These are phyloP conservation scores for Pteruthius melanotis DNA, from an alignment of 2,113 vertebrate species.

Conservation along the genomic window DNA sequence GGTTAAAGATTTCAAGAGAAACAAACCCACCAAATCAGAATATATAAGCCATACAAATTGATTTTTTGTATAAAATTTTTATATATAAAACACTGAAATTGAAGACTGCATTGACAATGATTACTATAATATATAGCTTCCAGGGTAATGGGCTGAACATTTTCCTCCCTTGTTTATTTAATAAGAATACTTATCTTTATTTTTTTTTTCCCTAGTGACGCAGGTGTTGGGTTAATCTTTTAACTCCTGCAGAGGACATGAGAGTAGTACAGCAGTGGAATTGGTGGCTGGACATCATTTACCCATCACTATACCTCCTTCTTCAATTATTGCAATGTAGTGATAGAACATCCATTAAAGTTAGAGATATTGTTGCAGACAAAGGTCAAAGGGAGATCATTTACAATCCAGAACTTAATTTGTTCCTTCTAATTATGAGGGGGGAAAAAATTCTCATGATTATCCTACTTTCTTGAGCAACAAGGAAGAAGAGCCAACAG, in stretches of 20 bases:
- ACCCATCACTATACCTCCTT: not conserved
- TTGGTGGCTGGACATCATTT: not conserved
- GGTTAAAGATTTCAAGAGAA: not conserved
- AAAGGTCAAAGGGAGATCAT: not conserved
- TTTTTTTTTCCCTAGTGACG: not conserved
- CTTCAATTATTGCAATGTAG: not conserved
- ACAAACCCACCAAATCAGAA: not conserved
- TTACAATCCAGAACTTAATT: not conserved
- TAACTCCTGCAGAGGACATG: not conserved
- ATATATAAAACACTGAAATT: not conserved
- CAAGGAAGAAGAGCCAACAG: not conserved
- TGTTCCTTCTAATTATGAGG: not conserved
- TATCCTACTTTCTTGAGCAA: not conserved
- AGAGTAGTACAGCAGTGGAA: not conserved
- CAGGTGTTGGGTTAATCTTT: conserved; percentile 6
- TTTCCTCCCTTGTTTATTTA: conserved; percentile 14
- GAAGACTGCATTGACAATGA: not conserved
- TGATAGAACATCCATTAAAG: not conserved
- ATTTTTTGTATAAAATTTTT: not conserved
- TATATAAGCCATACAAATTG: not conserved
- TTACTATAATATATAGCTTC: not conserved
- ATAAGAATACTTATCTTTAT: not conserved
- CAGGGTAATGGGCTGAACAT: not conserved
- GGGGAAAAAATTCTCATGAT: not conserved
- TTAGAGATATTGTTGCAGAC: not conserved